These are phyloP conservation scores for Spodoptera exigua DNA, from an alignment of 2,888 invertebrate genomes.

Conservation along the genomic window DNA sequence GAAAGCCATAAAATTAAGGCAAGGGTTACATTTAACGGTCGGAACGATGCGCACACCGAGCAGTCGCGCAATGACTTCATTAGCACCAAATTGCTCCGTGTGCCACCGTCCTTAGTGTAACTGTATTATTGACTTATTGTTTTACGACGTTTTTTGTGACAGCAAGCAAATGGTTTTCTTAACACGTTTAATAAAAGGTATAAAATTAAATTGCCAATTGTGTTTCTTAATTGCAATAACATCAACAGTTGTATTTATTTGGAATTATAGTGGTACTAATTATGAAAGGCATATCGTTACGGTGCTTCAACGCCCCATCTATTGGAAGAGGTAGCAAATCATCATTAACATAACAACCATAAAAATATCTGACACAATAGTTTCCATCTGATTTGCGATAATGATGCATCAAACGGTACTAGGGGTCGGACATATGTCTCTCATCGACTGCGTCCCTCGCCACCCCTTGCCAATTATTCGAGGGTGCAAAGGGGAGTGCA, in stretches of 20 bases:
- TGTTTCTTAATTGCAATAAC: too few species aligned
- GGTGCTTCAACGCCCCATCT: neutral
- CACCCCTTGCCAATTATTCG: constrained; percentile 71
- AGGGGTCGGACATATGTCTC: constrained; percentile 77
- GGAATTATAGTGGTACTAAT: too few species aligned
- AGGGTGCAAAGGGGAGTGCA: constrained; percentile 43
- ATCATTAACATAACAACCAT: constrained; percentile 11
- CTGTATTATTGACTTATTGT: constrained; percentile 39
- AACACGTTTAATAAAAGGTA: too few species aligned
- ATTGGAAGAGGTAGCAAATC: constrained; percentile 6
- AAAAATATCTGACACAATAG: constrained; percentile 65
- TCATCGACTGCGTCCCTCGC: constrained; percentile 67
- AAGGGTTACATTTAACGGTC: constrained; percentile 72
- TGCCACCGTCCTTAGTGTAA: constrained; percentile 46
- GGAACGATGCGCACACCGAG: constrained; percentile 62
- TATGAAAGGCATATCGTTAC: too few species aligned
- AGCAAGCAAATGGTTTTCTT: too few species aligned
- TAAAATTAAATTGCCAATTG: too few species aligned
- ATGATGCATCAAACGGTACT: constrained; percentile 67
- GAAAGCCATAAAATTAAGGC: constrained; percentile 71
- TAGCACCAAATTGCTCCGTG: constrained; percentile 67
- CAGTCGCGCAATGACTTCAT: constrained; percentile 73
- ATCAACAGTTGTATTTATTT: too few species aligned
- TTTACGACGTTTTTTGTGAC: neutral
- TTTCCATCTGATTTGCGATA: constrained; percentile 78